A percentile compares a stretch with the other conserved stretches of the same genome.
phyloP scores from a whole-genome alignment of 2,888 invertebrate species.

The Nezara viridula region DNA sequence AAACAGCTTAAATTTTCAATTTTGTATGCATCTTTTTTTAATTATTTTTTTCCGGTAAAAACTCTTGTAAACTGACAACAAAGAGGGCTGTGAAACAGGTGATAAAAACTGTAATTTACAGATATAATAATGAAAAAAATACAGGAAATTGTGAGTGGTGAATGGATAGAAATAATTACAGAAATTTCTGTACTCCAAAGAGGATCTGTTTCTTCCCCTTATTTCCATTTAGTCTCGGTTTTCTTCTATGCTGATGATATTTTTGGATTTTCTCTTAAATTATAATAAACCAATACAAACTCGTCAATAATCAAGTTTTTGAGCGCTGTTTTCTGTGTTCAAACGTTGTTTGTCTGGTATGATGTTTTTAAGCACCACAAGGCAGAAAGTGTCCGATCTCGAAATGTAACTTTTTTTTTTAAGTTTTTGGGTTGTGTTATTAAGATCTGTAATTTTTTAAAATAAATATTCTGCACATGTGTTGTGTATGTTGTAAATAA shows the following conservation, averaged over 20 bases:
- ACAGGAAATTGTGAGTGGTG: no score
- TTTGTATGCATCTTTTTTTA: background rate
- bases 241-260: no score
- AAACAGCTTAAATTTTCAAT: background rate
- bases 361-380: background rate
- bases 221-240: no score
- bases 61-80: background rate
- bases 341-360: background rate
- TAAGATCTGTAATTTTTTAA: background rate
- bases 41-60: background rate
- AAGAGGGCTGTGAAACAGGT: background rate
- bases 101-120: background rate
- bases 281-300: no score
- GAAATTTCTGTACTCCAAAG: background rate
- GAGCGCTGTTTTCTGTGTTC: background rate
- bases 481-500: slow-evolving; percentile 5
- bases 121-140: background rate
- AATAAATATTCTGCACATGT: background rate
- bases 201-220: no score
- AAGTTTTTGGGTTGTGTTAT: slow-evolving; percentile 8
- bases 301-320: no score
- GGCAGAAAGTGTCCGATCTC: background rate
- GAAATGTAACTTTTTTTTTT: background rate
- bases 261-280: no score
- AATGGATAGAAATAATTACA: background rate